phyloP scores from a whole-genome alignment of 2,797 vertebrate species.

The Hippopotamyrus pictus region DNA sequence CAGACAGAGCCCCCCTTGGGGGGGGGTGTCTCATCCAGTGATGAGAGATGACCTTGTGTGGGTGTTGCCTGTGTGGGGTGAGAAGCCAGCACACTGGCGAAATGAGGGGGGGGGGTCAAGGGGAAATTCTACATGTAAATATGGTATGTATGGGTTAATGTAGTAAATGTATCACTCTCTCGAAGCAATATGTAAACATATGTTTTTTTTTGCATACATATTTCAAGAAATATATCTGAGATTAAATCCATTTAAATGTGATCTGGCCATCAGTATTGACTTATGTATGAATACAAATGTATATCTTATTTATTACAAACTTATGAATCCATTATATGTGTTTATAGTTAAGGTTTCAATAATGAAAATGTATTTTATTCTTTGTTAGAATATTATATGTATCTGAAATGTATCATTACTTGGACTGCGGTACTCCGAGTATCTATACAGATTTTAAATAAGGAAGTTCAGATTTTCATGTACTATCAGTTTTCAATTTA shows the following conservation, averaged over 20 bases:
- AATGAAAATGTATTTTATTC: slow-evolving; percentile 28
- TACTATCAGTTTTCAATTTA: not conserved
- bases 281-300: slow-evolving; percentile 18
- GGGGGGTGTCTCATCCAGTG: not conserved
- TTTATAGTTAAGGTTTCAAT: not conserved
- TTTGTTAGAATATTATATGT: slow-evolving; percentile 26
- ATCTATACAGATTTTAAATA: not conserved
- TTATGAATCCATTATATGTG: not conserved
- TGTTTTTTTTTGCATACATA: not conserved
- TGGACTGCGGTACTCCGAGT: not conserved
- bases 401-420: slow-evolving; percentile 28
- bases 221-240: not conserved
- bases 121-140: not conserved
- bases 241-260: not conserved
- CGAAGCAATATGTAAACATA: not conserved
- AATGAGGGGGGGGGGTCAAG: not conserved
- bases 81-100: not conserved
- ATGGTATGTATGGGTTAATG: not conserved
- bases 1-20: not conserved
- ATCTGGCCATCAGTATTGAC: not conserved
- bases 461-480: not conserved
- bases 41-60: not conserved
- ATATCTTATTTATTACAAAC: slow-evolving; percentile 29
- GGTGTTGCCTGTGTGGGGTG: not conserved
- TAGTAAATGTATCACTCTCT: not conserved